These are phyloP conservation scores for Graphium colonna DNA, from an alignment of 2,888 invertebrate species.

Conservation along the genomic window DNA sequence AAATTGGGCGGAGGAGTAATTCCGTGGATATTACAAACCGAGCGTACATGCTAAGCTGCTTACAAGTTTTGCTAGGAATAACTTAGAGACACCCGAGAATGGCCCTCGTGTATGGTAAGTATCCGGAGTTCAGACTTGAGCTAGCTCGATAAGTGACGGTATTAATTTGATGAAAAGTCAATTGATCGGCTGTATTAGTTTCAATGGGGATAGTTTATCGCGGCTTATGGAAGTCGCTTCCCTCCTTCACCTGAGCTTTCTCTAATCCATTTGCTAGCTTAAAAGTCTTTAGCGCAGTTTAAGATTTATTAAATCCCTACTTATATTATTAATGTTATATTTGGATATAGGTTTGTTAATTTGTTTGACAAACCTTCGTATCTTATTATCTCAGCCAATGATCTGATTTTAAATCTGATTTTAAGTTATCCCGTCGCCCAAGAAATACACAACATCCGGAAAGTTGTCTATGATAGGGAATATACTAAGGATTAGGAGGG, in stretches of 20 bases:
- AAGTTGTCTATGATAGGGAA: no score
- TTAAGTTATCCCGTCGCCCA: no score
- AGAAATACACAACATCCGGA: no score
- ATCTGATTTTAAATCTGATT: no score
- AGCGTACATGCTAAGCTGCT: slow-evolving; percentile 62
- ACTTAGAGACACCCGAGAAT: slow-evolving; percentile 53
- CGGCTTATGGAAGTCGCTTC: slow-evolving; percentile 10
- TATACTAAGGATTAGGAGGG: no score
- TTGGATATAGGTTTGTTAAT: no score
- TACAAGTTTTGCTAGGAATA: slow-evolving; percentile 64
- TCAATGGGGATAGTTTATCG: slow-evolving; percentile 22
- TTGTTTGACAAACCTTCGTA: no score
- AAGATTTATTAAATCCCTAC: no score
- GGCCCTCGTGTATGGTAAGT: slow-evolving; percentile 43
- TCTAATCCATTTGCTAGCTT: no score
- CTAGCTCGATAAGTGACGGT: slow-evolving; percentile 49
- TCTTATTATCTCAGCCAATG: no score
- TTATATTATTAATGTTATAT: no score
- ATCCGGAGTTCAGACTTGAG: slow-evolving; percentile 41
- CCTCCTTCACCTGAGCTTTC: neutral
- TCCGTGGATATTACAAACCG: slow-evolving; percentile 58
- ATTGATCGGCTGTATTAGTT: slow-evolving; percentile 44
- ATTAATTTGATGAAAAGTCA: slow-evolving; percentile 59
- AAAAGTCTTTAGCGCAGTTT: no score
- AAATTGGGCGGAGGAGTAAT: slow-evolving; percentile 60